A percentile compares a stretch with the other conserved stretches of the same genome.
Evolutionary conservation across 2,797 vertebrate genomes (phyloP).

Genomic region (Pipistrellus kuhlii): DNA sequence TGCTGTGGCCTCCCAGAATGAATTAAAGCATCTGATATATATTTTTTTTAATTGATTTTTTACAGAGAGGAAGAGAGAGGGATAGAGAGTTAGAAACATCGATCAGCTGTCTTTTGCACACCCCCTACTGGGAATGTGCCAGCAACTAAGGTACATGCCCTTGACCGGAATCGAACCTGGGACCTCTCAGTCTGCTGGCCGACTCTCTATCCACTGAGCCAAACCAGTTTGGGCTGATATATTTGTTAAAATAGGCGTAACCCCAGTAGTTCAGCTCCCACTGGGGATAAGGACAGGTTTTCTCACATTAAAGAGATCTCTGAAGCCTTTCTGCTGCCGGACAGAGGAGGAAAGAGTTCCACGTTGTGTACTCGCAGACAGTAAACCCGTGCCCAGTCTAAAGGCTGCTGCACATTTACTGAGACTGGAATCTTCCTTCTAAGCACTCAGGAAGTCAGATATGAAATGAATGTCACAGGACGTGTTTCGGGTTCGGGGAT

Average conservation of each 20-base stretch:
- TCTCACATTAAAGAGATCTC: neutral
- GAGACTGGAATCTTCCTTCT: neutral
- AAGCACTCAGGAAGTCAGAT: constrained; percentile 9
- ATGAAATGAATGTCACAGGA: constrained; percentile 43
- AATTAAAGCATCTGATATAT: neutral
- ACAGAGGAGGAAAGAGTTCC: neutral
- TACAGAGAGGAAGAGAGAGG: too few species aligned
- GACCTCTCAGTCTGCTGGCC: too few species aligned
- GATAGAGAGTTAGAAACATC: too few species aligned
- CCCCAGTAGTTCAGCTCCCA: neutral
- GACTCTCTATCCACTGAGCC: too few species aligned
- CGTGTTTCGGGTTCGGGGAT: neutral
- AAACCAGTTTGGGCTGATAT: too few species aligned
- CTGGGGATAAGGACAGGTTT: neutral
- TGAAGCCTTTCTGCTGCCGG: neutral
- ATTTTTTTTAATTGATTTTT: too few species aligned
- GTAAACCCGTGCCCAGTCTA: neutral
- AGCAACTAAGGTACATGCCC: too few species aligned
- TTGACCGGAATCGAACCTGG: too few species aligned
- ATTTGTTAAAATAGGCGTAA: neutral
- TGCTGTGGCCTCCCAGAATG: neutral
- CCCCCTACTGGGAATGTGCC: too few species aligned
- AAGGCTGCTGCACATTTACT: neutral
- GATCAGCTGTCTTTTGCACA: too few species aligned
- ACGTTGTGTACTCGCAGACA: neutral